Percentiles rank a stretch among this genome's conserved stretches.
Conservation (phyloP, 2,888 invertebrate species). For the Leptarthrus brevirostris region DNA sequence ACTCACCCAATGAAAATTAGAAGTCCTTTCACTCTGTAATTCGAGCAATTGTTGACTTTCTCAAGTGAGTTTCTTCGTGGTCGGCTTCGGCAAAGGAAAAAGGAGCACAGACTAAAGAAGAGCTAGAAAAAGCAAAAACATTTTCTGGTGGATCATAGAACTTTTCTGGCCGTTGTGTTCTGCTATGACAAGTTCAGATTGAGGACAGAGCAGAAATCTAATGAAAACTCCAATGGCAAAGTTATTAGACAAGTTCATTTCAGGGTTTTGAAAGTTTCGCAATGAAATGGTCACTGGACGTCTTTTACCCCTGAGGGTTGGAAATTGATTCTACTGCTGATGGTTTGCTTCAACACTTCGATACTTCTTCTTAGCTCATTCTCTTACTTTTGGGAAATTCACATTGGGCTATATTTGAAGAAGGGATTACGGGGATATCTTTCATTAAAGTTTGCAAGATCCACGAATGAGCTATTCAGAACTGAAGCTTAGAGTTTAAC, state of each 20-base stretch:
- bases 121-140: conserved; percentile 13
- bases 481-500: conserved; percentile 3
- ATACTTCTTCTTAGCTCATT: conserved; percentile 14
- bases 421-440: conserved; percentile 31
- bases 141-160: conserved; percentile 35
- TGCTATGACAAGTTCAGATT: conserved; percentile 22
- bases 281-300: conserved; percentile 50
- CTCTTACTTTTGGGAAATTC: conserved; percentile 17
- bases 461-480: conserved; percentile 22
- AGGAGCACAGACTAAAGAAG: background rate
- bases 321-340: conserved; percentile 33
- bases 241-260: conserved; percentile 54
- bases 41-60: conserved; percentile 52
- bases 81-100: conserved; percentile 4
- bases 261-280: conserved; percentile 50
- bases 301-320: conserved; percentile 1
- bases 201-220: conserved; percentile 51
- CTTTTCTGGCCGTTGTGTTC: conserved; percentile 6
- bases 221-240: conserved; percentile 52
- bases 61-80: conserved; percentile 44
- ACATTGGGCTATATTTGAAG: conserved; percentile 16
- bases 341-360: conserved; percentile 20
- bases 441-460: conserved; percentile 24
- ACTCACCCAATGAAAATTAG: conserved; percentile 48
- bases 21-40: conserved; percentile 52